These are phyloP conservation scores for Hyposmocoma kahamanoa DNA, from an alignment of 1,140 invertebrate genomes.

Conservation along the genomic window DNA sequence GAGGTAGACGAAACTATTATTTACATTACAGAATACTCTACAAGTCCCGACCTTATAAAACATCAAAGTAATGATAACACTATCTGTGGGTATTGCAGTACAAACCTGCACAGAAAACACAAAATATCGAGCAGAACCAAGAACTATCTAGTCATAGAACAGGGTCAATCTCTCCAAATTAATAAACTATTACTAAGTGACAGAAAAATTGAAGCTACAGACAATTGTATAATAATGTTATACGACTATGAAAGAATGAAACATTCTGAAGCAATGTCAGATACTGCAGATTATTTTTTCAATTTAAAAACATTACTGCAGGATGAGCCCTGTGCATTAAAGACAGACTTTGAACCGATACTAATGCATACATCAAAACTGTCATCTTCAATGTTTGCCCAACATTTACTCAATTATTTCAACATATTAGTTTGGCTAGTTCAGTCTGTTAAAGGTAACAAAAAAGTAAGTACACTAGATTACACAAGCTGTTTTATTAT, in stretches of 20 bases:
- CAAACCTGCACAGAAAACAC: constrained; percentile 12
- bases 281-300: constrained; percentile 29
- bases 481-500: neutral
- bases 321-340: too few relatives aligned
- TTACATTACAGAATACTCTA: constrained; percentile 36
- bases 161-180: constrained; percentile 17
- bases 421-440: constrained; percentile 45
- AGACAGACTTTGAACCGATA: too few relatives aligned
- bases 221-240: constrained; percentile 36
- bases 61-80: constrained; percentile 6
- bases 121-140: constrained; percentile 16
- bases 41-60: constrained; percentile 11
- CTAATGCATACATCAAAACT: too few relatives aligned
- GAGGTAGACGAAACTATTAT: constrained; percentile 22
- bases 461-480: constrained; percentile 33
- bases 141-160: constrained; percentile 15
- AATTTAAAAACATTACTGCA: constrained; percentile 35
- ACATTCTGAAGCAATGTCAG: constrained; percentile 38
- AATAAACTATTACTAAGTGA: constrained; percentile 32
- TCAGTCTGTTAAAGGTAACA: constrained; percentile 29
- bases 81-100: constrained; percentile 28
- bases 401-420: constrained; percentile 48
- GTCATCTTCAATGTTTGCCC: constrained; percentile 44
- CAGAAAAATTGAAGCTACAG: constrained; percentile 15
- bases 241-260: constrained; percentile 48